Evolutionary conservation across 2,888 invertebrate genomes (phyloP).

Genomic region (Orthonevra nobilis): DNA sequence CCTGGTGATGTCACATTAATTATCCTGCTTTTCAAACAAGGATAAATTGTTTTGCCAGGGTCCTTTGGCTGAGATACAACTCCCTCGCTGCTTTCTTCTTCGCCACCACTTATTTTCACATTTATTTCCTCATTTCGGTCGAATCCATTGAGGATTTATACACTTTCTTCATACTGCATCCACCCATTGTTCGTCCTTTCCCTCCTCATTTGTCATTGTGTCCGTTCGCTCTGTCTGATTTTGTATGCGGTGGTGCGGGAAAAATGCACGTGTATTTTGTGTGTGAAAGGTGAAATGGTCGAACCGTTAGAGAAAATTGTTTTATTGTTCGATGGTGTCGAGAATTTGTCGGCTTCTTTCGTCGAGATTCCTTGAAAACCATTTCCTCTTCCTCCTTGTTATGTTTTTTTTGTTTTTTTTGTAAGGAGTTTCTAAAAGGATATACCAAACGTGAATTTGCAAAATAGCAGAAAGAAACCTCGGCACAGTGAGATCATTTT

Average conservation of each 20-base stretch:
- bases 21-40: constrained; percentile 64
- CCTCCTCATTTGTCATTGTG: constrained; percentile 66
- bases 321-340: constrained; percentile 50
- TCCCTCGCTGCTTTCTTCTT: constrained; percentile 40
- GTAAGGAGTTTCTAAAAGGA: constrained; percentile 30
- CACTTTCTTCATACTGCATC: constrained; percentile 3
- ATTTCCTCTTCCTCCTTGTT: constrained; percentile 24
- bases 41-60: constrained; percentile 68
- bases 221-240: constrained; percentile 6
- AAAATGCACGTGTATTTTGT: constrained; percentile 24
- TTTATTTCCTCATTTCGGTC: constrained; percentile 63
- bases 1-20: constrained; percentile 69
- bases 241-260: constrained; percentile 18
- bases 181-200: constrained; percentile 45
- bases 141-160: constrained; percentile 62
- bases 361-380: constrained; percentile 33
- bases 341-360: constrained; percentile 56
- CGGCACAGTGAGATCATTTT: constrained; percentile 20
- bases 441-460: constrained; percentile 63
- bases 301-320: constrained; percentile 64
- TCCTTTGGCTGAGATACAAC: constrained; percentile 63
- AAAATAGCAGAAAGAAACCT: constrained; percentile 55
- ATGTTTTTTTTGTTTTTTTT: neutral
- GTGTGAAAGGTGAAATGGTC: constrained; percentile 62
- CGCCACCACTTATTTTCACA: constrained; percentile 40